These are phyloP conservation scores for Drosophila birchii DNA, from an alignment of 2,888 invertebrate species.

Conservation along the genomic window DNA sequence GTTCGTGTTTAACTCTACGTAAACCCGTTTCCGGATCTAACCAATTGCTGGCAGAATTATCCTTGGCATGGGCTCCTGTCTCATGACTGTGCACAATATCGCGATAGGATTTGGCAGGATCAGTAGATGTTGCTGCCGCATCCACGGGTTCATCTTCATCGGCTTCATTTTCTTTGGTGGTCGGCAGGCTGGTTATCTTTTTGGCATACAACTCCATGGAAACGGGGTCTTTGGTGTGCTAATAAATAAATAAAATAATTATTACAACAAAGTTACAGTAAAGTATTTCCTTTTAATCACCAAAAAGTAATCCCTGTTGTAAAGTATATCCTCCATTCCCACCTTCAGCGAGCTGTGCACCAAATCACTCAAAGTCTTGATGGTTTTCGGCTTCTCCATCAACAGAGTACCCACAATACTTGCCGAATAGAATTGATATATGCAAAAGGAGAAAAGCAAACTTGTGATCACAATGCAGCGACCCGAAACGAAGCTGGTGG, in stretches of 20 bases:
- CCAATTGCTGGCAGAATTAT: constrained; percentile 85
- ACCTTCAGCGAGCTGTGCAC: constrained; percentile 86
- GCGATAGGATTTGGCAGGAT: constrained; percentile 68
- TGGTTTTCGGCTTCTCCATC: constrained; percentile 87
- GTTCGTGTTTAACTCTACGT: constrained; percentile 86
- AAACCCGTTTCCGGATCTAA: constrained; percentile 87
- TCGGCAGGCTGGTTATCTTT: constrained; percentile 85
- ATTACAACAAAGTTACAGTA: too few relatives aligned
- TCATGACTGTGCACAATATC: constrained; percentile 78
- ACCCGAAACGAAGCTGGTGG: constrained; percentile 85
- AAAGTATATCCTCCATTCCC: constrained; percentile 88
- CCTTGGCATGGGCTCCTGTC: constrained; percentile 77
- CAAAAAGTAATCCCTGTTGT: constrained; percentile 88
- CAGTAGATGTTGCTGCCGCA: constrained; percentile 8
- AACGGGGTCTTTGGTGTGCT: constrained; percentile 88
- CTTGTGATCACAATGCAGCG: constrained; percentile 86
- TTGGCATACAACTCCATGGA: constrained; percentile 87
- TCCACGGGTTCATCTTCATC: constrained; percentile 46
- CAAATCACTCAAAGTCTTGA: constrained; percentile 87
- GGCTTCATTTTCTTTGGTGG: constrained; percentile 50
- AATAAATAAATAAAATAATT: constrained; percentile 45
- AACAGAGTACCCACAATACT: constrained; percentile 89
- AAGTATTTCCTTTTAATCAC: constrained; percentile 81
- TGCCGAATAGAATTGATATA: constrained; percentile 90
- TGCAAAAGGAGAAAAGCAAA: constrained; percentile 87